Evolutionary conservation across 2,797 vertebrate species (phyloP).

Genomic region (Myotis planiceps): DNA sequence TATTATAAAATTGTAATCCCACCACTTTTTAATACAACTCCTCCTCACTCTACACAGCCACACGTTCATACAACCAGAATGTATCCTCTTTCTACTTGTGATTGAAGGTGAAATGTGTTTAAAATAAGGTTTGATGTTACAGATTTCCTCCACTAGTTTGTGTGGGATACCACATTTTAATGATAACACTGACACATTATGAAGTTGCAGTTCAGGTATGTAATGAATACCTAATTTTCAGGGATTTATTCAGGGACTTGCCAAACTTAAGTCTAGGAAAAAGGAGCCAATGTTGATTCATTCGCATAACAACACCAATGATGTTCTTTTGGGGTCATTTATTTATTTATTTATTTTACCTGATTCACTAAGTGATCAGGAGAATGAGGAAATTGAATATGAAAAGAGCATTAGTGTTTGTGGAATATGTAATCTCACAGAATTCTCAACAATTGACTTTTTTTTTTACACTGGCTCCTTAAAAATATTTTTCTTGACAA

Average conservation of each 20-base stretch:
- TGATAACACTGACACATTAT: not conserved
- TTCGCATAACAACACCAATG: not conserved
- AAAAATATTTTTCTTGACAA: not conserved
- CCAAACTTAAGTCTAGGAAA: not conserved
- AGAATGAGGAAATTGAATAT: not conserved
- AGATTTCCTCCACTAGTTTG: not conserved
- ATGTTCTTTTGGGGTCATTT: not conserved
- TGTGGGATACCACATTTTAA: not conserved
- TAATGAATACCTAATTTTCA: constrained; percentile 47
- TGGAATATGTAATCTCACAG: not conserved
- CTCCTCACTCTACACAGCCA: not conserved
- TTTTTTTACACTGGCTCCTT: constrained; percentile 15
- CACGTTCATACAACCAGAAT: not conserved
- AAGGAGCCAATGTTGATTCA: not conserved
- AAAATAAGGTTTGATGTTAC: not conserved
- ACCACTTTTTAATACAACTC: not conserved
- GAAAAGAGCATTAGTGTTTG: constrained; percentile 21
- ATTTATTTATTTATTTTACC: not conserved
- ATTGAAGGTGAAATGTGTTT: not conserved
- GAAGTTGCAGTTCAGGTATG: not conserved
- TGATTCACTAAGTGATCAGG: not conserved
- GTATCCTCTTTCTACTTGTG: not conserved
- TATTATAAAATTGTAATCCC: not conserved
- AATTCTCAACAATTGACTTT: not conserved
- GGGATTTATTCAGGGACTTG: constrained; percentile 2